These are phyloP conservation scores for Phytoseiulus persimilis DNA, from an alignment of 2,888 invertebrate genomes.

Conservation along the genomic window DNA sequence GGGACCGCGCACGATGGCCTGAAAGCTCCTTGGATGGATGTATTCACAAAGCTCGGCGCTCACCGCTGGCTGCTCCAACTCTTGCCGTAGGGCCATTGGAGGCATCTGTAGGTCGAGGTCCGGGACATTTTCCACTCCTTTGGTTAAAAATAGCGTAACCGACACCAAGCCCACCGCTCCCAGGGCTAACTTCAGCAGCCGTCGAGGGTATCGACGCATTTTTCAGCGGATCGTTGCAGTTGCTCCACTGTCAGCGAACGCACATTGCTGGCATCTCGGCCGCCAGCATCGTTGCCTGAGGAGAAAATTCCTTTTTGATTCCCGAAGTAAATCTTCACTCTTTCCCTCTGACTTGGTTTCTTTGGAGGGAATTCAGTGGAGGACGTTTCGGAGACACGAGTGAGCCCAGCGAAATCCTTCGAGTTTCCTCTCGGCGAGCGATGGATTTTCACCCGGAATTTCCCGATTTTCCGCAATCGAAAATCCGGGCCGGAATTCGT, in stretches of 20 bases:
- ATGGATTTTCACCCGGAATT: too few species aligned
- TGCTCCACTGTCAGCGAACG: background rate
- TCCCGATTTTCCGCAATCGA: too few species aligned
- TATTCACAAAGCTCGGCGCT: background rate
- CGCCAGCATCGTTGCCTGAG: background rate
- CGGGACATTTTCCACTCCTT: background rate
- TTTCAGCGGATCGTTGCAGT: background rate
- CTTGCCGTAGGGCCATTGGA: background rate
- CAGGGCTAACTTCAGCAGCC: conserved; percentile 7
- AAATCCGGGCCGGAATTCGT: too few species aligned
- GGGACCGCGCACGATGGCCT: too few species aligned
- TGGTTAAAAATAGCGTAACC: conserved; percentile 20
- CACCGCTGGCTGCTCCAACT: background rate
- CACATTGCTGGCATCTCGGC: background rate
- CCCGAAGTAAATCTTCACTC: too few species aligned
- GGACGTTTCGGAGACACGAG: too few species aligned
- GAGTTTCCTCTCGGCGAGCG: too few species aligned
- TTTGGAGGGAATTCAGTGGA: too few species aligned
- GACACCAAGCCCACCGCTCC: conserved; percentile 11
- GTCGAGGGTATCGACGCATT: conserved; percentile 26
- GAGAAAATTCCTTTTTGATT: background rate
- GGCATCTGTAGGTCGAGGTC: background rate
- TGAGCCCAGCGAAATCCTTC: too few species aligned
- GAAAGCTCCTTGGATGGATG: background rate
- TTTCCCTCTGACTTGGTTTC: too few species aligned